A percentile compares a stretch with the other conserved stretches of the same genome.
Evolutionary conservation across 2,113 vertebrate species (phyloP).

Genomic region (Eidolon helvum): DNA sequence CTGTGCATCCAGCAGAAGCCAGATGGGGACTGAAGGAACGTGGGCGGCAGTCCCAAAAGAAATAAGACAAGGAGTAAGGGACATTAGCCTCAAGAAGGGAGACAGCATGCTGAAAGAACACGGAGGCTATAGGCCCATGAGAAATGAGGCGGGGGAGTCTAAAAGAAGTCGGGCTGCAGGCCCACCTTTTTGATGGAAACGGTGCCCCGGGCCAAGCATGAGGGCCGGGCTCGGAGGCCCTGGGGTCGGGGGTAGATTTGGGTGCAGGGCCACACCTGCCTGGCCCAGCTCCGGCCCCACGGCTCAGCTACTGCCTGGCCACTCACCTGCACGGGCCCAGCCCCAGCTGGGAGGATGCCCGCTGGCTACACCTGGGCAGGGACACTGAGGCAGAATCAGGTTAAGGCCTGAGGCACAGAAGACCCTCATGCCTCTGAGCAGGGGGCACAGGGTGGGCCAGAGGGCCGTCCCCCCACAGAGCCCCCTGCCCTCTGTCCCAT

Average conservation of each 20-base stretch:
- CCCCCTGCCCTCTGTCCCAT: no score
- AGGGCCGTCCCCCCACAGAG: not conserved
- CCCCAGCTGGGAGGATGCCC: constrained; percentile 71
- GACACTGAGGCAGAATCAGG: not conserved
- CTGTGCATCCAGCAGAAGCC: not conserved
- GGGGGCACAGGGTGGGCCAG: not conserved
- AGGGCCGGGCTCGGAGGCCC: not conserved
- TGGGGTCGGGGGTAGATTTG: fast-evolving
- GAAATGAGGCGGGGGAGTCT: not conserved
- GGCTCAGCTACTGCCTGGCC: constrained; percentile 12
- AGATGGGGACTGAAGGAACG: not conserved
- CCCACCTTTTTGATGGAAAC: not conserved
- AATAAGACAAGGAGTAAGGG: fast-evolving
- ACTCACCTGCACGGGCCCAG: constrained; percentile 72
- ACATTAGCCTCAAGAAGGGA: fast-evolving
- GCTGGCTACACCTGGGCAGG: constrained; percentile 79
- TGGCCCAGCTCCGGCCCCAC: constrained; percentile 81
- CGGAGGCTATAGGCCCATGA: fast-evolving
- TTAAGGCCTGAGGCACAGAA: not conserved
- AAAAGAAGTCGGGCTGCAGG: not conserved
- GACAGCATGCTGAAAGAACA: fast-evolving
- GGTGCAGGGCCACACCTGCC: not conserved
- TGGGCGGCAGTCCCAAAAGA: not conserved
- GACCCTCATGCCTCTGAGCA: not conserved
- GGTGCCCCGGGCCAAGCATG: fast-evolving